Evolutionary conservation across 2,888 invertebrate species (phyloP), one percentile per base, ranked within the genome.

Genomic region (Netelia melanura): DNA sequence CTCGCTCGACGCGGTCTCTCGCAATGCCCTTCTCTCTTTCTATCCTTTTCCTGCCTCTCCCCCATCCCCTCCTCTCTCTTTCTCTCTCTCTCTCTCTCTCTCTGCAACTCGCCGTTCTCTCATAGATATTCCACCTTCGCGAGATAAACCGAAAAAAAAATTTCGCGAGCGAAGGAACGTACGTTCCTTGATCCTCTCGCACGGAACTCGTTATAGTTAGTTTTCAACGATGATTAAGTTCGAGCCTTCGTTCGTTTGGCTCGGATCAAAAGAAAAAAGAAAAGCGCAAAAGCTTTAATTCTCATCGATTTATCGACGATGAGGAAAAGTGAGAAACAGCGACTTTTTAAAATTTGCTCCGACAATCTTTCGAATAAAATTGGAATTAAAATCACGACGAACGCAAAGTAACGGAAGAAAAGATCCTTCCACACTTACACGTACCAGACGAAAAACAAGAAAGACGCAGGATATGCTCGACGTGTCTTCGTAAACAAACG

Each of bases 1-100:
- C 90, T 88, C 88, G 88, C 87, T 90, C 87, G 84, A 85, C 83
- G 84, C 78, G 84, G 75, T 75, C 86, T 83, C 81, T 81, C 62
- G 85, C 72, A 65, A 70, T 85, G 56, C 86, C 85, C 81, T 82
- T 67, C 84, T 83, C 76, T 70, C 83, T 61, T 70, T 62, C 54
- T 70, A 43, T 52, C 70, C 74, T 68, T 64, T 61, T 61, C 61
- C 74, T 79, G 84, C 54, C 79, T 76, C 77, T 78, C 11, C 11
- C 11, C 58, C 58, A 67, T 17, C 48, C 43, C 72, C 61, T 30
- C 61, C 65, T 38, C 38, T 64, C 65, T 38, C 38, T 65, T 62
- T 21, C 65, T 38, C 17, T n/a, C 30, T n/a, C 56, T 17, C 65
- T 38, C 38, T 65, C 54, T 21, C 65, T 38, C 17, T n/a, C 30